Base-by-base conservation (phyloP, 92 coral and sea anemone species). In the Epizoanthus ramosus region DNA sequence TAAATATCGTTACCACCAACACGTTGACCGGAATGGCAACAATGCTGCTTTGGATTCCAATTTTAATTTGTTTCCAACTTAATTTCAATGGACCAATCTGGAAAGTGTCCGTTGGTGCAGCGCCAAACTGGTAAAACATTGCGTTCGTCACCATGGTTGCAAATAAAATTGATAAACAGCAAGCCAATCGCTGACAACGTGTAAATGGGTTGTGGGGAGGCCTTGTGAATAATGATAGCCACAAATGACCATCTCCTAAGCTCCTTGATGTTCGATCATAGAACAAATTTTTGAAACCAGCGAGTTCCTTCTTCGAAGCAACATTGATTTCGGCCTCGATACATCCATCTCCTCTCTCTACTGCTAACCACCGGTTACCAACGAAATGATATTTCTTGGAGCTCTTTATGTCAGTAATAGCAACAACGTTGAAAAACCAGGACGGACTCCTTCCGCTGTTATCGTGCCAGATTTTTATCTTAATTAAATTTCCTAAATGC, bases 131-230 rank as follows among this genome's bases (percentile, higher is more conserved):
- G 85, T 92, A 94, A 73, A 94, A 94, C 98, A 94, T 94, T 41
- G 98, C 98, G 81, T 94, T 94, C 45, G 95, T 92, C 10, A 94
- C 87, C 98, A 94, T 94, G 70, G 98, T 84, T 1, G 98, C 93
- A 53, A 94, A 94, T 24, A 94, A 79, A 17, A 94, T 79, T 16
- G 98, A 91, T 21, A 94, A 64, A 68, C 98, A 94, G 43, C 98
- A 92, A 9, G 91, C 91, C 69, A 92, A 64, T 45, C 98, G 87
- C 59, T 94, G 98, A 35, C 91, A 91, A 22, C 98, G 89, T 17
- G 94, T 94, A 65, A 94, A 94, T 21, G 98, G 89, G 75, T 90
- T 94, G 74, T 89, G 94, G 3, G 95, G 95, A 33, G 98, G 98
- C 17, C 93, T 80, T 12, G 98, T 91, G 22, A 94, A 92, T 3